Evolutionary conservation across 1,140 invertebrate species (phyloP).

Genomic region (Charaxes varanes): DNA sequence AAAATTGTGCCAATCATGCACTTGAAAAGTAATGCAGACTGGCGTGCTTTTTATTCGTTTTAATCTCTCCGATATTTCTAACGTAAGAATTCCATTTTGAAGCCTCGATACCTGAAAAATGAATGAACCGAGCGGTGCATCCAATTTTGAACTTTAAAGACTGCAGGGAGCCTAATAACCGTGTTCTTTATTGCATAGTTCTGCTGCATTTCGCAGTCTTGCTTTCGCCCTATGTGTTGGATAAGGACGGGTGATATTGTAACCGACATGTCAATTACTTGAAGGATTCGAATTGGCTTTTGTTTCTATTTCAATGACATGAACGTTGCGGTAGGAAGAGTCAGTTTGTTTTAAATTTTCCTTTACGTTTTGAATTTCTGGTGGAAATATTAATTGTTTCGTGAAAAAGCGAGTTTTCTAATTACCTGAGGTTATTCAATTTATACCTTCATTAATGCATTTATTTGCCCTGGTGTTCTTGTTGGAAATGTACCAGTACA

Average conservation of each 20-base stretch:
- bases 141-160: constrained; percentile 5
- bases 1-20: no score
- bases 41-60: constrained; percentile 8
- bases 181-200: constrained; percentile 10
- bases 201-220: not conserved
- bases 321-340: constrained; percentile 5
- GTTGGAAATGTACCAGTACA: no score
- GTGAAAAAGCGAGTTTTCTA: no score
- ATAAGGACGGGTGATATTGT: not conserved
- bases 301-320: constrained; percentile 7
- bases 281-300: constrained; percentile 10
- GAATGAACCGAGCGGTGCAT: constrained; percentile 5
- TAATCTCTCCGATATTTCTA: constrained; percentile 10
- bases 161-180: constrained; percentile 4
- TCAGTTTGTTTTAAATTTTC: no score
- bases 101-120: constrained; percentile 11
- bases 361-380: no score
- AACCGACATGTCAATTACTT: constrained; percentile 15
- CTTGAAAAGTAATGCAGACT: no score
- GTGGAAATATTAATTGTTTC: no score
- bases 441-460: no score
- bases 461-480: no score
- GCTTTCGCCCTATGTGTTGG: not conserved
- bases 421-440: no score
- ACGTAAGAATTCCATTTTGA: constrained; percentile 8